phyloP scores from a whole-genome alignment of 2,888 invertebrate species.

The Ernsta delagoae region DNA sequence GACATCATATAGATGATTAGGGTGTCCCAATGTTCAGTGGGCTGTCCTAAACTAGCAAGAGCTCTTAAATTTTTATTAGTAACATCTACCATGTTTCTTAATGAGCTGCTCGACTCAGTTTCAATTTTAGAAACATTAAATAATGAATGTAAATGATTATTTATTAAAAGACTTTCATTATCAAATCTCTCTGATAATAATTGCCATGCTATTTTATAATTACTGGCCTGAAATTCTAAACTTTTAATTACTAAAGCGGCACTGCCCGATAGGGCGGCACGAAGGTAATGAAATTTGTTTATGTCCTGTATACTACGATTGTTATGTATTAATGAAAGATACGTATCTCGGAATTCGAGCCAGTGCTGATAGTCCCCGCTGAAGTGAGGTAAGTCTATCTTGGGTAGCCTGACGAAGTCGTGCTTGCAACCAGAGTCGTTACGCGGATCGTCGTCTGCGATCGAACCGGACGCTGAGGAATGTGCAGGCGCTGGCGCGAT shows the following conservation, averaged over 20 bases:
- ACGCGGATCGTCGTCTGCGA: neutral
- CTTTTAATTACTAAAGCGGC: constrained; percentile 41
- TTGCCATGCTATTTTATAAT: constrained; percentile 43
- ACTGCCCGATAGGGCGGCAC: constrained; percentile 39
- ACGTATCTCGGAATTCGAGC: constrained; percentile 41
- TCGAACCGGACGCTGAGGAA: constrained; percentile 4
- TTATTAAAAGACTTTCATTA: constrained; percentile 23
- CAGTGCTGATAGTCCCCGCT: constrained; percentile 38
- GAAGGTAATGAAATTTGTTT: constrained; percentile 29
- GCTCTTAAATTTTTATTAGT: constrained; percentile 39
- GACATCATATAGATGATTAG: constrained; percentile 38
- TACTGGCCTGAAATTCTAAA: constrained; percentile 40
- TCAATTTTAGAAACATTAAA: constrained; percentile 16
- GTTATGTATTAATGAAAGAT: constrained; percentile 37
- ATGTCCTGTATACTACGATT: constrained; percentile 17
- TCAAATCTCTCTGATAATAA: constrained; percentile 39
- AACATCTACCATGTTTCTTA: constrained; percentile 30
- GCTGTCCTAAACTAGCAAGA: constrained; percentile 33
- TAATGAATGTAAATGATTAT: constrained; percentile 15
- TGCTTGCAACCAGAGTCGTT: constrained; percentile 30
- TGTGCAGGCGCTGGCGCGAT: constrained; percentile 1
- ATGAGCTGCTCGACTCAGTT: constrained; percentile 10
- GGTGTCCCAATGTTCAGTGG: constrained; percentile 37
- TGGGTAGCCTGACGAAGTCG: constrained; percentile 23
- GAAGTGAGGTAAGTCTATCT: constrained; percentile 34